Percentiles rank a stretch among this genome's conserved stretches.
These are phyloP conservation scores for Leucophenga montana DNA, from an alignment of 2,888 invertebrate genomes.

Conservation along the genomic window DNA sequence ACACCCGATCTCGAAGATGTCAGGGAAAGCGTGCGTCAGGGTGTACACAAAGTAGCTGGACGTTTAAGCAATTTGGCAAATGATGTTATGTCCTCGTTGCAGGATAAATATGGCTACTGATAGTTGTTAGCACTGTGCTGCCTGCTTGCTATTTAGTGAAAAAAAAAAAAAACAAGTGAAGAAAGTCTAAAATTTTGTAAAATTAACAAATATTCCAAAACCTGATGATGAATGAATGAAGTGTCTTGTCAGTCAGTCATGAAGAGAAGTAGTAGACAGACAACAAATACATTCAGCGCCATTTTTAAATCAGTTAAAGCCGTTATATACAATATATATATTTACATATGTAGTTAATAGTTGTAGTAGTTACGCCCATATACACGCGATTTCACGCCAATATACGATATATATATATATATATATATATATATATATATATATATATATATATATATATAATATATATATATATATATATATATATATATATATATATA, in stretches of 20 bases:
- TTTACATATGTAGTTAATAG: conserved; percentile 1
- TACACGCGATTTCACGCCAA: neutral
- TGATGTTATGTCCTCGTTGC: conserved; percentile 93
- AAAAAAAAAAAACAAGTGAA: neutral
- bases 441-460: neutral
- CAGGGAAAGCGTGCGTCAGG: conserved; percentile 95
- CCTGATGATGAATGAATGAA: neutral
- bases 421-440: neutral
- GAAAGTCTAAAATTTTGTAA: neutral
- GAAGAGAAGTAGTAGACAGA: neutral
- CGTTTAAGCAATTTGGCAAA: conserved; percentile 94
- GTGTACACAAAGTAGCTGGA: conserved; percentile 98
- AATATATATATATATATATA: no score
- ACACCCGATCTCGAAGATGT: conserved; percentile 94
- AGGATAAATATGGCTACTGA: conserved; percentile 84
- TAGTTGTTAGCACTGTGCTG: conserved; percentile 39
- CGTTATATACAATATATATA: conserved; percentile 11
- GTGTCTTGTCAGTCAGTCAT: no score
- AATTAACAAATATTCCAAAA: conserved; percentile 22
- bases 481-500: neutral
- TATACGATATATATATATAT: neutral
- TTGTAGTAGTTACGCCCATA: neutral
- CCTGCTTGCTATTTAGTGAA: neutral
- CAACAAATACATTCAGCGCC: conserved; percentile 4
- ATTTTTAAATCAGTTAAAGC: conserved; percentile 13